Conservation (phyloP, 92 coral and sea anemone genomes). For the Desmophyllum pertusum region DNA sequence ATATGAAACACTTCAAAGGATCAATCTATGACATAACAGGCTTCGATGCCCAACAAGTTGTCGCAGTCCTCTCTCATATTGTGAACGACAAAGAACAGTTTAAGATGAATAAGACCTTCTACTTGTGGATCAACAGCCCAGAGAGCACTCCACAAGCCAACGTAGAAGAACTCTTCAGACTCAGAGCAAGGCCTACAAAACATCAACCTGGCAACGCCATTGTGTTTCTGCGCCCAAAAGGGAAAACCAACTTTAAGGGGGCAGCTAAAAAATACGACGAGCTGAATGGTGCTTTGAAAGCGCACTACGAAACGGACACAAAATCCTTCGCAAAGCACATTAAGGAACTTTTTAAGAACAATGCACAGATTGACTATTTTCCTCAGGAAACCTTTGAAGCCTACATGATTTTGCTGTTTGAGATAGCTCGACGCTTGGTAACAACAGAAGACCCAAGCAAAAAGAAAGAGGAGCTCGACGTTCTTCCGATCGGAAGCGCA, state of each 20-base stretch:
- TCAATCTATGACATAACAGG: constrained; percentile 18
- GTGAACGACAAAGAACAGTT: not conserved
- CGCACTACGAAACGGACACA: not conserved
- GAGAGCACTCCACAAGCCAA: too few relatives aligned
- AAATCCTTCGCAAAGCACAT: constrained; percentile 4
- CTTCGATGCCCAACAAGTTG: constrained; percentile 19
- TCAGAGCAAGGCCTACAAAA: constrained; percentile 17
- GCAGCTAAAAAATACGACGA: not conserved
- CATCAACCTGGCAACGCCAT: constrained; percentile 17
- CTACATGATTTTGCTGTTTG: constrained; percentile 40
- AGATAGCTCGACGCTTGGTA: constrained; percentile 42
- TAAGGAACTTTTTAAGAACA: constrained; percentile 1
- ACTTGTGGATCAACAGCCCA: not conserved
- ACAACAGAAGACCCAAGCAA: not conserved
- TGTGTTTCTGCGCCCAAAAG: constrained; percentile 16
- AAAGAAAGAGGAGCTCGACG: constrained; percentile 5
- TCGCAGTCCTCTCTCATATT: constrained; percentile 22
- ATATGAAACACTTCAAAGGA: not conserved
- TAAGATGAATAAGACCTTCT: not conserved
- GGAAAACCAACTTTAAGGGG: not conserved
- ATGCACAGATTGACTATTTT: not conserved
- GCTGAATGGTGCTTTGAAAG: constrained; percentile 16
- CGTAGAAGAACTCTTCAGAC: not conserved
- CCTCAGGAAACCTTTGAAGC: constrained; percentile 26
- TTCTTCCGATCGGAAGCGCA: constrained; percentile 41